Percentiles rank a stretch among this genome's conserved stretches.
These are phyloP conservation scores for Sinella curviseta DNA, from an alignment of 1,140 invertebrate genomes.

Conservation along the genomic window DNA sequence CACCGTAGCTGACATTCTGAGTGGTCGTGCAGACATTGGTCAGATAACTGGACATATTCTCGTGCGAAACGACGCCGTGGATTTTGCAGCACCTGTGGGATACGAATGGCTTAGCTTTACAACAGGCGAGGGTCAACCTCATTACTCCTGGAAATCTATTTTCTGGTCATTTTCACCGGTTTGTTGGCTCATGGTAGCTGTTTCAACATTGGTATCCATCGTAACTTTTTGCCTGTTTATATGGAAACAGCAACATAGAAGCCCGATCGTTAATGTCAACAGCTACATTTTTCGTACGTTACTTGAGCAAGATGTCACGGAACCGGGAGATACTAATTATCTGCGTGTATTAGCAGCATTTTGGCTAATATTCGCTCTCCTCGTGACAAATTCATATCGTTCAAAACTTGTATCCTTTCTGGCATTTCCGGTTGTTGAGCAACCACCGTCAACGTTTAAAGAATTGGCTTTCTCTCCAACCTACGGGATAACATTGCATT, in stretches of 20 bases:
- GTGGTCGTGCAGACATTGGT: not conserved
- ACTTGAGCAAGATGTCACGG: not conserved
- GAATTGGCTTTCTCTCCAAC: not conserved
- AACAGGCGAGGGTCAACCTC: conserved; percentile 24
- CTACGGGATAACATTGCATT: not conserved
- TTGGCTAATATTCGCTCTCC: conserved; percentile 19
- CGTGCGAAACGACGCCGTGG: conserved; percentile 23
- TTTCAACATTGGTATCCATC: too few relatives aligned
- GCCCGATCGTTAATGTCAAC: not conserved
- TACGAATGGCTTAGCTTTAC: conserved; percentile 45
- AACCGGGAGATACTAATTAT: not conserved
- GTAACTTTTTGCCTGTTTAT: too few relatives aligned
- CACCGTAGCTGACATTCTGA: not conserved
- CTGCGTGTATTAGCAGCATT: not conserved
- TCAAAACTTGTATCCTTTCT: conserved; percentile 25
- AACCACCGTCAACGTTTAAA: not conserved
- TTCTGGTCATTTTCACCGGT: conserved; percentile 18
- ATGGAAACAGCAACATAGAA: too few relatives aligned
- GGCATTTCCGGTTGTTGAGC: not conserved
- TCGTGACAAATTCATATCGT: conserved; percentile 10
- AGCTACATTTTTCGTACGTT: not conserved
- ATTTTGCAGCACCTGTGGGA: conserved; percentile 27
- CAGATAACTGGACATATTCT: not conserved
- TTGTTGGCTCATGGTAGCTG: conserved; percentile 24
- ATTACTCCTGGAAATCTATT: conserved; percentile 40